Conservation (phyloP, 1,140 invertebrate genomes). For the Saccostrea cuccullata region DNA sequence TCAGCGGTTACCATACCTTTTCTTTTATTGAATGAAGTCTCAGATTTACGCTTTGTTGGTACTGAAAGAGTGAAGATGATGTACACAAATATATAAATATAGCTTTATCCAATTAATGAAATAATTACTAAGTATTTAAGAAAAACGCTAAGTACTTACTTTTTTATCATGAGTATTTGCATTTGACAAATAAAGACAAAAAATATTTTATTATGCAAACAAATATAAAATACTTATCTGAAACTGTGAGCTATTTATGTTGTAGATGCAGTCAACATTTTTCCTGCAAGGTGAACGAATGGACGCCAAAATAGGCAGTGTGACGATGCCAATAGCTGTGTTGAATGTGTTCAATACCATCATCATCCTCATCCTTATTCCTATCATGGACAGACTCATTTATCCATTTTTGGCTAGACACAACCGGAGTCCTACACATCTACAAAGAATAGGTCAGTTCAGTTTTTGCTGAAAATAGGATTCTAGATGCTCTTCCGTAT, state of each 20-base stretch:
- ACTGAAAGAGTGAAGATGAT: too few relatives aligned
- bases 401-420: slow-evolving; percentile 76
- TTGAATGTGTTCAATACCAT: slow-evolving; percentile 79
- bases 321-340: slow-evolving; percentile 77
- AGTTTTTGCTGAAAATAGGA: neutral
- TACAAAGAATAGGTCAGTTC: slow-evolving; percentile 73
- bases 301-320: slow-evolving; percentile 64
- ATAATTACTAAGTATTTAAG: too few relatives aligned
- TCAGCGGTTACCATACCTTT: too few relatives aligned
- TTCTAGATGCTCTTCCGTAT: too few relatives aligned
- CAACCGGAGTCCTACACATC: slow-evolving; percentile 64
- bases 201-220: too few relatives aligned
- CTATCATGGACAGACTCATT: slow-evolving; percentile 77
- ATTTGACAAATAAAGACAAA: too few relatives aligned
- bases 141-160: too few relatives aligned
- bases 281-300: slow-evolving; percentile 73
- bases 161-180: too few relatives aligned
- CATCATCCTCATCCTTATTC: slow-evolving; percentile 78
- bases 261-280: slow-evolving; percentile 80
- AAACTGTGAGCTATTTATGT: neutral
- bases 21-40: too few relatives aligned
- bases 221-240: neutral
- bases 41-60: too few relatives aligned
- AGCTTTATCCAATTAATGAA: too few relatives aligned
- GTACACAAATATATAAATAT: too few relatives aligned